A percentile compares a stretch with the other conserved stretches of the same genome.
Conservation (phyloP, 2,888 invertebrate species). For the Gastracanthus pulcherrimus region DNA sequence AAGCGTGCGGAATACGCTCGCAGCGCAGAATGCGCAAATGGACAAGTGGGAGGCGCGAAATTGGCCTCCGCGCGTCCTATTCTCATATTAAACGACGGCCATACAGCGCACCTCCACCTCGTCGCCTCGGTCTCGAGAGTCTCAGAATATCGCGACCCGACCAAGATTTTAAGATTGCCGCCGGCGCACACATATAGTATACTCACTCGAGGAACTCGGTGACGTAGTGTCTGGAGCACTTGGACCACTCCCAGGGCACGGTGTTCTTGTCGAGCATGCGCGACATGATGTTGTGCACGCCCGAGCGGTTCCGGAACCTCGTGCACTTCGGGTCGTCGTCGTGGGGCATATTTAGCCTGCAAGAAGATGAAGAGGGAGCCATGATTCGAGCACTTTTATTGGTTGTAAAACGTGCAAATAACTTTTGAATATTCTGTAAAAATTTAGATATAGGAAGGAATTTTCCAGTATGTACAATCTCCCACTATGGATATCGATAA, state of each 20-base stretch:
- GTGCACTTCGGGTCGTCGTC: conserved; percentile 88
- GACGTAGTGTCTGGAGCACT: conserved; percentile 87
- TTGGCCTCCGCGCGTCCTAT: conserved; percentile 35
- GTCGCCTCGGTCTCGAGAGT: not conserved
- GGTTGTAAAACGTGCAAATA: too few relatives aligned
- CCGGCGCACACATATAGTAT: not conserved
- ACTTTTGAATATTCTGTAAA: too few relatives aligned
- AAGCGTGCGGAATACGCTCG: too few relatives aligned
- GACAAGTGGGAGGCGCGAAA: conserved; percentile 4
- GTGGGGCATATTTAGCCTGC: conserved; percentile 90
- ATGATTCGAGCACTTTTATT: not conserved
- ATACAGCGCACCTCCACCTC: not conserved
- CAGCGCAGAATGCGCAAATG: too few relatives aligned
- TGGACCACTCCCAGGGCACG: conserved; percentile 93
- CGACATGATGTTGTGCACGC: conserved; percentile 88
- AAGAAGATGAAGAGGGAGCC: conserved; percentile 58
- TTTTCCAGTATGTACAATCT: too few relatives aligned
- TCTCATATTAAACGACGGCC: too few relatives aligned
- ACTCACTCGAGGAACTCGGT: conserved; percentile 91
- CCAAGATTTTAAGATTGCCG: too few relatives aligned
- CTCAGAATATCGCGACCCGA: conserved; percentile 6
- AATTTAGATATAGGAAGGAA: too few relatives aligned
- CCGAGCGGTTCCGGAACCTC: conserved; percentile 78
- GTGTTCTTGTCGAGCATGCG: conserved; percentile 89
- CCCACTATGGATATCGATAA: not conserved